These are phyloP conservation scores for Probosciger aterrimus DNA, from an alignment of 2,113 vertebrate species.

Conservation along the genomic window DNA sequence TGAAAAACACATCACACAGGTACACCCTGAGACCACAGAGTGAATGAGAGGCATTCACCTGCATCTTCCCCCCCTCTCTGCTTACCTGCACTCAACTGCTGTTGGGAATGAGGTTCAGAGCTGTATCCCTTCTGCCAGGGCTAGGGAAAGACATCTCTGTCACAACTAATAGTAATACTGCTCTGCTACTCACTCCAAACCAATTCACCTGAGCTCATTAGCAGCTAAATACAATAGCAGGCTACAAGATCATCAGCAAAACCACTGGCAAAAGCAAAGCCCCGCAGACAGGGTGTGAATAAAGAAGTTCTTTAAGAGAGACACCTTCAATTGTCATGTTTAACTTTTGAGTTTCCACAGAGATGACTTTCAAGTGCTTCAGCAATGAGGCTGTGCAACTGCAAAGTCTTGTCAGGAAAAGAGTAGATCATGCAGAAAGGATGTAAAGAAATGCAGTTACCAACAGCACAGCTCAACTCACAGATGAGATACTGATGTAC, in stretches of 20 bases:
- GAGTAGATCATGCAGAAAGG: background rate
- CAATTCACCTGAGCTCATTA: background rate
- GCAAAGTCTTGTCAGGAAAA: background rate
- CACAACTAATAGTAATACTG: background rate
- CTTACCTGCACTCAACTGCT: background rate
- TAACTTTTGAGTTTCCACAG: background rate
- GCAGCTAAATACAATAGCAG: background rate
- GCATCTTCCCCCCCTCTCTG: background rate
- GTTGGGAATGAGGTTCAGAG: background rate
- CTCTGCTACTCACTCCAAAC: background rate
- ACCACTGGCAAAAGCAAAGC: background rate
- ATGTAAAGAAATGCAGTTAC: background rate
- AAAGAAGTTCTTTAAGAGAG: background rate
- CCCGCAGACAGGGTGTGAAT: background rate
- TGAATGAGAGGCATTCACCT: background rate
- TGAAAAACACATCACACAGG: background rate
- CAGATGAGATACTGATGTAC: accelerated
- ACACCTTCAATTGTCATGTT: background rate
- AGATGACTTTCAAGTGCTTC: background rate
- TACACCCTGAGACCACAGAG: background rate
- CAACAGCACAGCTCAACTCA: background rate
- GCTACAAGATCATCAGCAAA: background rate
- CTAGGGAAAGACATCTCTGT: background rate
- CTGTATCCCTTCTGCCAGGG: background rate
- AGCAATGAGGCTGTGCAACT: background rate